These are phyloP conservation scores for Dromas ardeola DNA, from an alignment of 2,113 vertebrate genomes.

Conservation along the genomic window DNA sequence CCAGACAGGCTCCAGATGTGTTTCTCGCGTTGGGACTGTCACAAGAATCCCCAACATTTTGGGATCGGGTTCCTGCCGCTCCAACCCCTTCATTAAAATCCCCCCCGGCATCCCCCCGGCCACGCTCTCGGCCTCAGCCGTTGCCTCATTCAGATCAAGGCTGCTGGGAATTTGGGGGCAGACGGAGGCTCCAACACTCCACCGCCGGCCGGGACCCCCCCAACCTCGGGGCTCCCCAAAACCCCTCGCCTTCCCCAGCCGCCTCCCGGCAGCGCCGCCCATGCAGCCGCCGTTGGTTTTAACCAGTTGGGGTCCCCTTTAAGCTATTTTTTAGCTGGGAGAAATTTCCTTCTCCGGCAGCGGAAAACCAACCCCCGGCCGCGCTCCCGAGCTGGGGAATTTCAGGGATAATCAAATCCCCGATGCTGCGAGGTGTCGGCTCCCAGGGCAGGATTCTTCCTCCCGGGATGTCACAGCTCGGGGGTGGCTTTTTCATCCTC, in stretches of 20 bases:
- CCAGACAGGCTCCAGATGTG: neutral
- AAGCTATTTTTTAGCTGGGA: neutral
- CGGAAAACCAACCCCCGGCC: neutral
- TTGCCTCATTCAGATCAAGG: rapidly evolving
- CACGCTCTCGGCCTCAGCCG: neutral
- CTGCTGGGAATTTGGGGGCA: neutral
- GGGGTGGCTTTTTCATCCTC: neutral
- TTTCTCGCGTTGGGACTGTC: rapidly evolving
- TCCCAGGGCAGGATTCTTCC: neutral
- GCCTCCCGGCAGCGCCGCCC: neutral
- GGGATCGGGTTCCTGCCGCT: rapidly evolving
- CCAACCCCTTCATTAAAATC: rapidly evolving
- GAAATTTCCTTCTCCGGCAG: neutral
- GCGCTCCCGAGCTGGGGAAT: neutral
- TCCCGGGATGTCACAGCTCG: rapidly evolving
- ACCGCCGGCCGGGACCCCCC: rapidly evolving
- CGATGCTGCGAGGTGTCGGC: rapidly evolving
- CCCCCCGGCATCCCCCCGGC: neutral
- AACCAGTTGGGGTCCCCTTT: conserved; percentile 26
- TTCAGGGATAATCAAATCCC: neutral
- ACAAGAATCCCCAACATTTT: neutral
- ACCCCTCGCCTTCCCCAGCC: neutral
- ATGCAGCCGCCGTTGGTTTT: neutral
- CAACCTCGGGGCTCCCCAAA: neutral
- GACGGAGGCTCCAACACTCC: rapidly evolving